Base-by-base conservation (phyloP, 1,140 invertebrate species). In the Leptopilina clavipes region DNA sequence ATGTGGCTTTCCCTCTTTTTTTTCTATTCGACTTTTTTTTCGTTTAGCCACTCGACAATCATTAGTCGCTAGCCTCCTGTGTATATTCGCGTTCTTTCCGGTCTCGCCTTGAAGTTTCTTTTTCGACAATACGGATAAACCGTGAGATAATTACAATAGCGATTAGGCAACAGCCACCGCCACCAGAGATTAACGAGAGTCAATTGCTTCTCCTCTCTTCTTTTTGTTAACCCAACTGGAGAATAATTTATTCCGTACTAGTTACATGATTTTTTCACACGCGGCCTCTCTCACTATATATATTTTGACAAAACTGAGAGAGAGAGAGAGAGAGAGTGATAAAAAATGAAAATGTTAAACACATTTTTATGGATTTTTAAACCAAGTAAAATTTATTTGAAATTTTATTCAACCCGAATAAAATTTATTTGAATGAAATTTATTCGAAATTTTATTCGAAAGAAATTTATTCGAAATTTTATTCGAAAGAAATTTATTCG, bases 71-170 rank as follows among this genome's bases (percentile, higher is more conserved):
- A 11, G 43, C 54, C 7, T 22, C 19, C 22, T 12, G 56, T 65
- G 56, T 25, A 5, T 11, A 65, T 25, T 65, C 2, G 22, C 14
- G 12, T 65, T 6, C 22, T 65, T 65, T 65, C 22, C 59, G 59
- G 12, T n/a, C 14, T 65, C 59, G 59, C 59, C 59, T 65, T 65
- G 59, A 65, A 65, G 59, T 65, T 31, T 65, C 59, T 37, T 65
- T 31, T 65, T 65, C 59, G 59, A 65, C 59, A 65, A 65, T 37
- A 22, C 59, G 59, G 22, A 65, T 65, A 65, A 65, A 31, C 25
- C 59, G 59, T 65, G 25, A 22, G 25, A 65, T 65, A 65, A 31
- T 65, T 65, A 65, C 25, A 65, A 65, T 37, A 65, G 59, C 12
- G 59, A 65, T 65, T 65, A 31, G 59, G 25, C 25, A 65, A 65